phyloP scores from a whole-genome alignment of 2,888 invertebrate genomes.

The Caenorhabditis doughertyi region DNA sequence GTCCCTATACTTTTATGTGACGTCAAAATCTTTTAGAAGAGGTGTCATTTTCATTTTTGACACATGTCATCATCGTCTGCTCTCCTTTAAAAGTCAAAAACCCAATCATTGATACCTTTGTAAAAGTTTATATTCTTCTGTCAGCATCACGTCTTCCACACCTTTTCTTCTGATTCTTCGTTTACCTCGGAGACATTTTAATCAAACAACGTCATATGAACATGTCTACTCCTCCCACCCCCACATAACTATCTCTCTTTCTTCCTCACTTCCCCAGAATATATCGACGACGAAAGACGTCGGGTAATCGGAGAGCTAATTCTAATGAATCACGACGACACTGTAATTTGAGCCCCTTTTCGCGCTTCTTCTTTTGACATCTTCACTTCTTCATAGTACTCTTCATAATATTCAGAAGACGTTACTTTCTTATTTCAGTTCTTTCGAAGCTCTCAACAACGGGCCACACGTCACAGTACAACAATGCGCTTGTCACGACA shows the following conservation, averaged over 20 bases:
- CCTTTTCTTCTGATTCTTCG: neutral
- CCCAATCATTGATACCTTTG: neutral
- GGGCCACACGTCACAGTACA: constrained; percentile 44
- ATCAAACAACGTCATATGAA: constrained; percentile 11
- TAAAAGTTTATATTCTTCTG: too few relatives aligned
- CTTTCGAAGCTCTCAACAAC: constrained; percentile 59
- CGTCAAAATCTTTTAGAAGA: neutral
- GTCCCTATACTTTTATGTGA: neutral
- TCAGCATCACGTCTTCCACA: neutral
- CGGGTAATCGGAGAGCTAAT: constrained; percentile 49
- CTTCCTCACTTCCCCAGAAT: neutral
- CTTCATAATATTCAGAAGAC: neutral
- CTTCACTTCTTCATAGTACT: neutral
- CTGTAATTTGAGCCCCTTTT: constrained; percentile 39
- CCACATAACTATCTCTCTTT: constrained; percentile 18
- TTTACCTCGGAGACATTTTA: constrained; percentile 1
- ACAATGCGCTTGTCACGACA: constrained; percentile 51
- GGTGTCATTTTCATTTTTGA: neutral
- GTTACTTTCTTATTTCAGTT: constrained; percentile 38
- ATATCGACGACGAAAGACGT: constrained; percentile 6
- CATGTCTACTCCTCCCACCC: constrained; percentile 21
- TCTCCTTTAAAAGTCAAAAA: neutral
- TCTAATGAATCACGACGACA: constrained; percentile 53
- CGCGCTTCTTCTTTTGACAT: constrained; percentile 5
- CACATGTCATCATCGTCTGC: neutral